Percentiles rank a stretch among this genome's conserved stretches.
phyloP scores from a whole-genome alignment of 1,140 invertebrate species.

The Drusus annulatus region DNA sequence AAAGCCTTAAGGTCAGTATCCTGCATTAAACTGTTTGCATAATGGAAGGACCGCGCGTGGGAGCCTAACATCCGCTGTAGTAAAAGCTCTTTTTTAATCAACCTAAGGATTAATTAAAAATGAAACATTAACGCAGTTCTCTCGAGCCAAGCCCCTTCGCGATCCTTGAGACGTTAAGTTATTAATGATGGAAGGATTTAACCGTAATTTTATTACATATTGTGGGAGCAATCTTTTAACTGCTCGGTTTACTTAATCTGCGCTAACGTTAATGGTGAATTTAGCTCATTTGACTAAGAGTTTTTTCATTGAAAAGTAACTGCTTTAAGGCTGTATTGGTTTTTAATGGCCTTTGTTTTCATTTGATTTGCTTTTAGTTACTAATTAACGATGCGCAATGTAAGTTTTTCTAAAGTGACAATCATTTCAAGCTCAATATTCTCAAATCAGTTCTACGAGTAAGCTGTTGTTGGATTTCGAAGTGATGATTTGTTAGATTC shows the following conservation, averaged over 20 bases:
- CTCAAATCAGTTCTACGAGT: no score
- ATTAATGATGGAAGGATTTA: slow-evolving; percentile 36
- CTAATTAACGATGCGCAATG: no score
- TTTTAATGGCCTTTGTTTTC: not conserved
- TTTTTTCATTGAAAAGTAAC: not conserved
- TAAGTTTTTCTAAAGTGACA: no score
- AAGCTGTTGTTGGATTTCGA: no score
- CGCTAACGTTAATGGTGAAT: not conserved
- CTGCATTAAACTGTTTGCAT: not conserved
- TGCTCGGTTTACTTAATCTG: not conserved
- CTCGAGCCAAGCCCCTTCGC: slow-evolving; percentile 13
- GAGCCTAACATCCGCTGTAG: not conserved
- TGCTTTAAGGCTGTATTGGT: not conserved
- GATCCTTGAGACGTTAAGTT: slow-evolving; percentile 17
- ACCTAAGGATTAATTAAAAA: slow-evolving; percentile 48
- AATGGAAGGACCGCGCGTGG: not conserved
- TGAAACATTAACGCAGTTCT: slow-evolving; percentile 41
- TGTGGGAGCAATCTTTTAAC: slow-evolving; percentile 14
- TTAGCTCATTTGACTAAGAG: slow-evolving; percentile 2
- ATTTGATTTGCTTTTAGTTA: not conserved
- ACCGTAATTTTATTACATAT: slow-evolving; percentile 44
- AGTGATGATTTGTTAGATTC: no score
- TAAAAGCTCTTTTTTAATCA: slow-evolving; percentile 34
- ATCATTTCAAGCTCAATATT: no score
- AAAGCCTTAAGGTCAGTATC: no score